Evolutionary conservation across 2,888 invertebrate genomes (phyloP).

Genomic region (Gibbula magus): DNA sequence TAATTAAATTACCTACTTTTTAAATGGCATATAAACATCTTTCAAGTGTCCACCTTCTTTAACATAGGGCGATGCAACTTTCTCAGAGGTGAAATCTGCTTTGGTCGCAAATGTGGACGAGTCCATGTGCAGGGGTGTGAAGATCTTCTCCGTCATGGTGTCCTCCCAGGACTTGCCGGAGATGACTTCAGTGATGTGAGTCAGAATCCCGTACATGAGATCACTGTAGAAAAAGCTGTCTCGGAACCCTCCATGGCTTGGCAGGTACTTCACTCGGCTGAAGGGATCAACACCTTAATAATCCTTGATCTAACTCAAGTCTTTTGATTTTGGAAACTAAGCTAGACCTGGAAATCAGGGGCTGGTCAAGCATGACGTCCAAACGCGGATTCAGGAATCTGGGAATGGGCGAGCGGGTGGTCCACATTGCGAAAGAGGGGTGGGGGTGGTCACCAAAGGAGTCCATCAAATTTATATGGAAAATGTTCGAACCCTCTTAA

Average conservation of each 20-base stretch:
- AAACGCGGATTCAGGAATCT: too few species aligned
- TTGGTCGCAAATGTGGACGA: slow-evolving; percentile 58
- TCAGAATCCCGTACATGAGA: slow-evolving; percentile 67
- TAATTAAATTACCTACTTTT: slow-evolving; percentile 37
- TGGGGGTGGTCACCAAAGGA: too few species aligned
- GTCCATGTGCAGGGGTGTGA: slow-evolving; percentile 64
- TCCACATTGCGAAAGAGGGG: too few species aligned
- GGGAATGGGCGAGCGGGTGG: too few species aligned
- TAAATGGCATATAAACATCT: slow-evolving; percentile 44
- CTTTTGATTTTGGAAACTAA: too few species aligned
- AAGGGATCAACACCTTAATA: not conserved
- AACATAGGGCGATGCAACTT: slow-evolving; percentile 59
- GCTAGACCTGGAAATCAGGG: too few species aligned
- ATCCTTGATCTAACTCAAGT: not conserved
- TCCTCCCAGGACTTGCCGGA: slow-evolving; percentile 65
- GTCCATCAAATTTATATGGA: too few species aligned
- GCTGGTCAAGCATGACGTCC: too few species aligned
- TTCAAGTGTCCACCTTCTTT: slow-evolving; percentile 40
- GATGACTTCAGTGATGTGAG: slow-evolving; percentile 60
- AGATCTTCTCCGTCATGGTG: slow-evolving; percentile 61
- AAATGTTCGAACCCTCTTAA: too few species aligned
- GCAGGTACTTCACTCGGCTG: slow-evolving; percentile 35
- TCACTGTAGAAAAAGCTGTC: slow-evolving; percentile 64
- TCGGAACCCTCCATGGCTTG: slow-evolving; percentile 49
- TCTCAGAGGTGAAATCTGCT: slow-evolving; percentile 43